Base-by-base conservation (phyloP, 2,113 vertebrate genomes). In the Columbina picui region DNA sequence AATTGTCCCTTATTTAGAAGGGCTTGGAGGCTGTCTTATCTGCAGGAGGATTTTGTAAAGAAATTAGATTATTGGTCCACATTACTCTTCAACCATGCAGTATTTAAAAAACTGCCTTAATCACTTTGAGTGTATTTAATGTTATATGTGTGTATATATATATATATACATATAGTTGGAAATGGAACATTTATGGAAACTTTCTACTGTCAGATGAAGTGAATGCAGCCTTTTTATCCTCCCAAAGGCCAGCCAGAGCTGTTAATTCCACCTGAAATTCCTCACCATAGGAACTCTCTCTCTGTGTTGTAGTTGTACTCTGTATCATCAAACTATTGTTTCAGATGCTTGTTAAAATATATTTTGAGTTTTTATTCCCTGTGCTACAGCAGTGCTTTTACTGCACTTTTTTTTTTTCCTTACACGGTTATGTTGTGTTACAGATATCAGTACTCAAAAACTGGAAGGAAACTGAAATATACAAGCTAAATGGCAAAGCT, bases 361-460 rank as follows among this genome's bases (percentile, higher is more conserved):
- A 1, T 1, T 34, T 19, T 4, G 14, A 74, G 12, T 15, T 41
- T 89, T 90, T 55, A 34, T 22, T 56, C 6, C 6, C 41, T 56
- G 27, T 69, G 41, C 38, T 47, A 27, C 16, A 26, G n/a, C 19
- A 41, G 8, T 56, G 52, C 41, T 78, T 63, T 12, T 59, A 29
- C 20, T 41, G 12, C 3, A 32, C 16, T 16, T 21, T 36, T 39
- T 13, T 9, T 13, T 4, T 2, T 41, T 64, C 43, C 71, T 63
- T 26, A 69, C 14, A 16, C 9, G 9, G 10, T 73, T 86, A 7
- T 4, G 38, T 91, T 82, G 73, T 21, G 19, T 88, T 83, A 20
- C 88, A 98, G 98, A 21, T 98, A 18, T 97, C 95, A 19, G 95
- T 98, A 30, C 96, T 98, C 63, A 89, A 97, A 63, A 98, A 89